A percentile compares a stretch with the other conserved stretches of the same genome.
These are phyloP conservation scores for Phaonia tiefii DNA, from an alignment of 2,888 invertebrate genomes.

Conservation along the genomic window DNA sequence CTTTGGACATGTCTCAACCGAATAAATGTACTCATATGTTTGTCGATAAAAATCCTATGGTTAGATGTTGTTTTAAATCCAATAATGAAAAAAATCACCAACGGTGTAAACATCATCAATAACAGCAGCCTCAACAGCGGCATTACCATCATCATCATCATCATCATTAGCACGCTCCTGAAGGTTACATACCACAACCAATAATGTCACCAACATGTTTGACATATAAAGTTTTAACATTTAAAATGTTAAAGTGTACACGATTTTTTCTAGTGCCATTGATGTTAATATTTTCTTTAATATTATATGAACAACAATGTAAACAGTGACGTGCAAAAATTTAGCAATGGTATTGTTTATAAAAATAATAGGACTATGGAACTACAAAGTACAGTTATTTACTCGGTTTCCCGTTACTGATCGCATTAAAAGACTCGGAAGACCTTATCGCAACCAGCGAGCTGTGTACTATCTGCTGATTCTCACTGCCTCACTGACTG, in stretches of 20 bases:
- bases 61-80: neutral
- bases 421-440: too few species aligned
- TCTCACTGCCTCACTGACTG: too few species aligned
- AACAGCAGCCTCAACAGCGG: neutral
- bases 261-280: slow-evolving; percentile 55
- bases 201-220: slow-evolving; percentile 67
- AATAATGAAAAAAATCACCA: neutral
- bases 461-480: too few species aligned
- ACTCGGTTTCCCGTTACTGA: too few species aligned
- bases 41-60: slow-evolving; percentile 7
- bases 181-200: slow-evolving; percentile 65
- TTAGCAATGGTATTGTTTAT: neutral
- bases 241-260: slow-evolving; percentile 67
- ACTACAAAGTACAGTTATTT: too few species aligned
- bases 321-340: neutral
- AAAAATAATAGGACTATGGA: neutral
- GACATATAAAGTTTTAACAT: slow-evolving; percentile 66
- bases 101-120: slow-evolving; percentile 24
- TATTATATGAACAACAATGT: slow-evolving; percentile 5
- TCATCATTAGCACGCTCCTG: slow-evolving; percentile 65
- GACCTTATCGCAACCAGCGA: too few species aligned
- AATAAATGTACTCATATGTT: too few species aligned
- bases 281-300: slow-evolving; percentile 32
- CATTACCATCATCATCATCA: neutral
- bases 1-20: too few species aligned